Evolutionary conservation across 2,113 vertebrate species (phyloP), one percentile per base, ranked within the genome.

Genomic region (Pantherophis guttatus): DNA sequence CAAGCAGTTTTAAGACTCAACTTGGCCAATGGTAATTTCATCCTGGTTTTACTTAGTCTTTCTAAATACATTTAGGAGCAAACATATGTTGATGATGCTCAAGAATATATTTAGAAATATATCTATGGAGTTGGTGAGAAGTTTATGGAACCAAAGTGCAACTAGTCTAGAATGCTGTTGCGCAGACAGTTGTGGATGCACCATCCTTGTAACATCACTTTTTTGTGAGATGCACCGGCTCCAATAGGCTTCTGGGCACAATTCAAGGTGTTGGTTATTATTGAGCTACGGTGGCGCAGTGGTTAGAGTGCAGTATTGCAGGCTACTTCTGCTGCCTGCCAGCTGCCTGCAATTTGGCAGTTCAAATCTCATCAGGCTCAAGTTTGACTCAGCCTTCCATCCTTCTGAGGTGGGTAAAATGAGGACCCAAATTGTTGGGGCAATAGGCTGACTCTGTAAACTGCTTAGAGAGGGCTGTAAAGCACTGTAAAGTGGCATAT

Each of bases 1-100:
- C 94, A 94, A 96, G 95, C 91, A 94, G 94, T 95, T 57, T 44
- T 94, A 54, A 90, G 89, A 24, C n/a, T 5, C 13, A 29, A 86
- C n/a, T n/a, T 52, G 75, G 21, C 13, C 75, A 53, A 19, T 8
- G 48, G 75, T 90, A 24, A 90, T 90, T 90, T 93, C 55, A 90
- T 90, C 92, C n/a, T 90, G 89, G 58, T 93, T 86, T 62, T 62
- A 62, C 57, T 90, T 93, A 44, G 29, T n/a, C 55, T 9, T 24
- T 57, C 57, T 48, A 44, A 75, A 55, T 39, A 48, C 57, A 75
- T 86, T 86, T 90, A 52, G 70, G 70, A n/a, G 12, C 88, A 86
- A 90, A 59, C 70, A 26, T 93, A 53, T 55, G 39, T 90, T 86
- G 88, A 90, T 11, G 57, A 90, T 93, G 48, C 33, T 59, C 85